Evolutionary conservation across 2,113 vertebrate species (phyloP).

Genomic region (Lutjanus erythropterus): DNA sequence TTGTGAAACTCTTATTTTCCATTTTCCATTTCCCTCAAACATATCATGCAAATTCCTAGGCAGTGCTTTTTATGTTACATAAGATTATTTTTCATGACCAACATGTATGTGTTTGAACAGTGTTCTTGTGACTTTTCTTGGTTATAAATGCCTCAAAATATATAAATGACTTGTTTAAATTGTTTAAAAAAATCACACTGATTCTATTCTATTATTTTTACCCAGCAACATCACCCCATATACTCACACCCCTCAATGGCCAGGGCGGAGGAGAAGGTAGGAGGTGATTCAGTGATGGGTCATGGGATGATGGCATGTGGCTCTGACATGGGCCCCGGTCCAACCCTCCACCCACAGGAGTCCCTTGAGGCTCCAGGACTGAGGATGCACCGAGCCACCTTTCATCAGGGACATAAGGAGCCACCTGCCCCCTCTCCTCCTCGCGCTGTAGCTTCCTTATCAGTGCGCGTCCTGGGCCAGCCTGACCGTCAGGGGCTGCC

Average conservation of each 20-base stretch:
- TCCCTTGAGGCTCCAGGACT: slow-evolving; percentile 75
- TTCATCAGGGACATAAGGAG: slow-evolving; percentile 76
- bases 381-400: slow-evolving; percentile 72
- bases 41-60: no score
- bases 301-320: slow-evolving; percentile 41
- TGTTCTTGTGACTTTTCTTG: background rate
- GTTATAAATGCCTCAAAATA: background rate
- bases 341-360: slow-evolving; percentile 58
- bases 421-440: slow-evolving; percentile 81
- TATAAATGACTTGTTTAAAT: background rate
- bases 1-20: no score
- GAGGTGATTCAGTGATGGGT: slow-evolving; percentile 38
- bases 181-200: no score
- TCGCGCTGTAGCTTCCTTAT: slow-evolving; percentile 85
- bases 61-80: background rate
- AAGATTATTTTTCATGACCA: background rate
- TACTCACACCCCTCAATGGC: slow-evolving; percentile 51
- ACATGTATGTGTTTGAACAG: background rate
- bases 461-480: slow-evolving; percentile 84
- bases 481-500: slow-evolving; percentile 80
- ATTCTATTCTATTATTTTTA: slow-evolving; percentile 11
- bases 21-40: no score
- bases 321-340: slow-evolving; percentile 46
- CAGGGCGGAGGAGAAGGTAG: slow-evolving; percentile 61
- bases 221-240: slow-evolving; percentile 57